These are phyloP conservation scores for Thyatira batis DNA, from an alignment of 2,888 invertebrate species.

Conservation along the genomic window DNA sequence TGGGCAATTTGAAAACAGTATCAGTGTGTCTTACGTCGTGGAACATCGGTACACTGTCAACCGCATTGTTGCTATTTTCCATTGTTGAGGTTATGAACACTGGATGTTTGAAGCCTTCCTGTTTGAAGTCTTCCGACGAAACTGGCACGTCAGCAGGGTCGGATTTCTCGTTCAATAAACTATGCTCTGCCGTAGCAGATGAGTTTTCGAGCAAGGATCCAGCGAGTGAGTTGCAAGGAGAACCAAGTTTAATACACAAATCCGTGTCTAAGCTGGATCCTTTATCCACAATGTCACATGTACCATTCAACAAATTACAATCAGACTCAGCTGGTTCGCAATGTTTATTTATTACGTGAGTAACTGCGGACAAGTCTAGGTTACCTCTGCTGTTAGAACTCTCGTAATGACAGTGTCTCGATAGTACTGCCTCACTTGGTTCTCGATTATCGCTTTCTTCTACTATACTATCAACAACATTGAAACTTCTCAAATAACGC, in stretches of 20 bases:
- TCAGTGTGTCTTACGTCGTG: conserved; percentile 59
- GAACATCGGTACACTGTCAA: conserved; percentile 72
- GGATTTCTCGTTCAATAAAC: conserved; percentile 63
- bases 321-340: conserved; percentile 44
- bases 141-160: conserved; percentile 54
- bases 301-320: conserved; percentile 44
- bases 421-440: conserved; percentile 37
- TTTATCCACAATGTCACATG: conserved; percentile 45
- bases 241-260: conserved; percentile 52
- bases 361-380: conserved; percentile 59
- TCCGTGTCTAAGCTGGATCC: conserved; percentile 50
- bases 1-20: conserved; percentile 73
- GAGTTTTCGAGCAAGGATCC: conserved; percentile 57
- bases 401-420: conserved; percentile 48
- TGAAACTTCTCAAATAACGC: conserved; percentile 75
- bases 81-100: conserved; percentile 76
- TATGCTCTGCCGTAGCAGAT: conserved; percentile 56
- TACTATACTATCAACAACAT: conserved; percentile 57
- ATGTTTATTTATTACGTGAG: conserved; percentile 55
- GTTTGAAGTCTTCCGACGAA: conserved; percentile 68
- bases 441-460: conserved; percentile 42
- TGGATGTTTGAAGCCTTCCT: conserved; percentile 55
- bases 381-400: conserved; percentile 61
- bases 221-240: conserved; percentile 52
- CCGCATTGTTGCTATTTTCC: conserved; percentile 80